Conservation (phyloP, 2,113 vertebrate species). For the Coturnix japonica region DNA sequence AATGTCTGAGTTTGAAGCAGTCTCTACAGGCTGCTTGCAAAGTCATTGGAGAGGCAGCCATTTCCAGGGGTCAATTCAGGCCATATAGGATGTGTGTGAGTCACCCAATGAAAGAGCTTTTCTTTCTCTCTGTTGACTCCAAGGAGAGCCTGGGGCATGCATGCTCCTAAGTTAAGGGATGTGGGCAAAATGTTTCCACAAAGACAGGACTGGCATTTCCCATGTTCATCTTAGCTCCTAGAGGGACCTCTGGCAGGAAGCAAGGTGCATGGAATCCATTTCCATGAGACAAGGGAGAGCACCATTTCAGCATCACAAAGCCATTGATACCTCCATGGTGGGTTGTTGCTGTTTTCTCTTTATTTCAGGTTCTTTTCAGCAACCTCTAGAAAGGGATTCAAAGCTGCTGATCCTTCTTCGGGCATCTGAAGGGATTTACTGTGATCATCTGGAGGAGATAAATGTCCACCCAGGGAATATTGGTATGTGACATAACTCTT, state of each 20-base stretch:
- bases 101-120: not conserved
- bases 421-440: slow-evolving; percentile 75
- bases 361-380: slow-evolving; percentile 69
- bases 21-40: not conserved
- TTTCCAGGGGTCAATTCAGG: not conserved
- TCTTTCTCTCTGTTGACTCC: not conserved
- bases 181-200: not conserved
- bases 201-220: not conserved
- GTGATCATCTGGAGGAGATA: slow-evolving; percentile 70
- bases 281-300: not conserved
- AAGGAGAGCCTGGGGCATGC: not conserved
- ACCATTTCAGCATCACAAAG: not conserved
- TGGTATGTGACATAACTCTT: slow-evolving; percentile 64
- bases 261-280: not conserved
- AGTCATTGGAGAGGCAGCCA: not conserved
- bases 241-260: not conserved
- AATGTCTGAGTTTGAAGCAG: not conserved
- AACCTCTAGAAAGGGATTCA: slow-evolving; percentile 70
- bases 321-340: not conserved
- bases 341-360: not conserved
- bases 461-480: slow-evolving; percentile 71
- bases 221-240: not conserved
- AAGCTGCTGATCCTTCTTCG: slow-evolving; percentile 73
- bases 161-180: not conserved
- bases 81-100: not conserved